Evolutionary conservation across 1,140 invertebrate genomes (phyloP).

Genomic region (Tenebrio molitor): DNA sequence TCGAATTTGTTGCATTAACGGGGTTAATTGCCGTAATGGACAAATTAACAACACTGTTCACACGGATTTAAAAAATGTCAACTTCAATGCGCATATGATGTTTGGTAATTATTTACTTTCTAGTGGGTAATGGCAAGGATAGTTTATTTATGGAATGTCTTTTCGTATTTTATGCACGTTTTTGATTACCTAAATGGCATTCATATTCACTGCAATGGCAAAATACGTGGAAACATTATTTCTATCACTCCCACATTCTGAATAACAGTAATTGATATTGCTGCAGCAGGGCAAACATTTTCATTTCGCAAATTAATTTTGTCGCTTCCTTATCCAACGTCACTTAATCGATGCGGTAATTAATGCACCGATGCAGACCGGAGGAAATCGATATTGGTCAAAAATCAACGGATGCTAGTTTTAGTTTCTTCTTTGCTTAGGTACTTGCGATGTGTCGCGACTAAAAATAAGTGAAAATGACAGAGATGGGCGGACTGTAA

Average conservation of each 20-base stretch:
- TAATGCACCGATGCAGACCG: neutral
- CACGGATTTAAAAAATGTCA: neutral
- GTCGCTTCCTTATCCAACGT: neutral
- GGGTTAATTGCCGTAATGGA: constrained; percentile 9
- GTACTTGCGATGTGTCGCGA: neutral
- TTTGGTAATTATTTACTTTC: constrained; percentile 15
- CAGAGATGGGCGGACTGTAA: constrained; percentile 40
- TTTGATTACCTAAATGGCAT: constrained; percentile 30
- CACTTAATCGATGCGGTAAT: neutral
- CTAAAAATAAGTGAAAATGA: constrained; percentile 40
- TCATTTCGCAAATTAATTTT: neutral
- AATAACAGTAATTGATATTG: constrained; percentile 9
- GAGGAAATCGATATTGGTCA: neutral
- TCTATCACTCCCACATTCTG: constrained; percentile 16
- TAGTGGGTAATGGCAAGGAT: constrained; percentile 4
- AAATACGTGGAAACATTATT: constrained; percentile 3
- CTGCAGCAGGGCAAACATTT: neutral
- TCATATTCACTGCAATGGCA: constrained; percentile 5
- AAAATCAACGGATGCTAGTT: neutral
- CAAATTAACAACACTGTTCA: neutral
- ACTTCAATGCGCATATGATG: neutral
- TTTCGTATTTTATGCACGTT: constrained; percentile 16
- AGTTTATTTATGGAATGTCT: constrained; percentile 3
- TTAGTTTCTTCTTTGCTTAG: constrained; percentile 1
- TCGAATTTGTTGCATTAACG: neutral